Evolutionary conservation across 2,797 vertebrate genomes (phyloP).

Genomic region (Chelon labrosus): DNA sequence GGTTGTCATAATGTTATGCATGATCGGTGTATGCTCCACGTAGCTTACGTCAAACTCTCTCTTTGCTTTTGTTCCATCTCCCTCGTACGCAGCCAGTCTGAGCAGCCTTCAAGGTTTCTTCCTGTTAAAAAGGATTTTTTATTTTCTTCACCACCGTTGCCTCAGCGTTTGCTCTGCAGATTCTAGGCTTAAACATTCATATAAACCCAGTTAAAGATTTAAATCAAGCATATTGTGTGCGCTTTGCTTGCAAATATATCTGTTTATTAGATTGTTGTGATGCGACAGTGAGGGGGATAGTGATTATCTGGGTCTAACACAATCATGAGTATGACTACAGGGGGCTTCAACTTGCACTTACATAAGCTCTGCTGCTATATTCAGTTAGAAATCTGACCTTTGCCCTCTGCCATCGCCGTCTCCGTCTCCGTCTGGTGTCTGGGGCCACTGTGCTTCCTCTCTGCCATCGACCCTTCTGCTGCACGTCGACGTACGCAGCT

Average conservation of each 20-base stretch:
- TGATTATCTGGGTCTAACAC: background rate
- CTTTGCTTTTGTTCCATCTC: no score
- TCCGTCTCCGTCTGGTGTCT: conserved; percentile 28
- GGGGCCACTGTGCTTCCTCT: background rate
- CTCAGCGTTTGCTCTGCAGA: no score
- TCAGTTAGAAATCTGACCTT: conserved; percentile 15
- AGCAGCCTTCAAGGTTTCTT: no score
- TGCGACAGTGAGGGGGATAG: background rate
- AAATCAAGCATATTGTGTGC: background rate
- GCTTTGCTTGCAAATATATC: background rate
- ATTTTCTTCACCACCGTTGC: no score
- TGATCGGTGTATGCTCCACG: no score
- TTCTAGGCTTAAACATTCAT: background rate
- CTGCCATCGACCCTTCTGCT: background rate
- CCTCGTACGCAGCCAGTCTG: no score
- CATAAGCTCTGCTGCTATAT: conserved; percentile 8
- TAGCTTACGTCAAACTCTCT: no score
- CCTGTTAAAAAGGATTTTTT: no score
- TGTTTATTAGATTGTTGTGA: background rate
- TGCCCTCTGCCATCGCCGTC: background rate
- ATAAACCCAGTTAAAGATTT: background rate
- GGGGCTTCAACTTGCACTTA: background rate
- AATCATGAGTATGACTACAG: background rate
- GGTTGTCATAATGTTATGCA: no score
- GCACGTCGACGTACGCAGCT: background rate